These are phyloP conservation scores for Gymnoscopelus microlampas DNA, from an alignment of 2,797 vertebrate genomes.

Conservation along the genomic window DNA sequence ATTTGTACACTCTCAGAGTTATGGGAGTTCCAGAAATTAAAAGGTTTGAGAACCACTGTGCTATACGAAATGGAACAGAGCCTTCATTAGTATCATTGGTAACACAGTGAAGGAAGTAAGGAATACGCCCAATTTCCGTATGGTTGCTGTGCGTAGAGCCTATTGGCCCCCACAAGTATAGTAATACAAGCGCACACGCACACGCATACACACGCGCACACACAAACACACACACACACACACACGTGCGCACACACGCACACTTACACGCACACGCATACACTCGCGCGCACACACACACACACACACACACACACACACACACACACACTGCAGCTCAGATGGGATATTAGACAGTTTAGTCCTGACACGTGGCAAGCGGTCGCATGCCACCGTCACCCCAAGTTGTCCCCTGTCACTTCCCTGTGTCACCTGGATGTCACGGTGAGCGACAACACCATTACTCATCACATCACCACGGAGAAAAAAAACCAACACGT, in stretches of 20 bases:
- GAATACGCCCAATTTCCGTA: too few species aligned
- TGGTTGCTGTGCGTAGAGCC: too few species aligned
- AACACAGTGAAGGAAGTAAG: too few species aligned
- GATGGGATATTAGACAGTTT: conserved; percentile 62
- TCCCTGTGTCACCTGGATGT: conserved; percentile 66
- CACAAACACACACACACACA: conserved; percentile 70
- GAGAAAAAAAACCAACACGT: conserved; percentile 57
- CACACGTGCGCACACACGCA: conserved; percentile 78
- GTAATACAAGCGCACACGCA: conserved; percentile 80
- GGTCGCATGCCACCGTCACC: conserved; percentile 51
- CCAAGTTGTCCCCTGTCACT: conserved; percentile 56
- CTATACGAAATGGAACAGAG: too few species aligned
- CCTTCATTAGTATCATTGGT: too few species aligned
- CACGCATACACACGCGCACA: conserved; percentile 76
- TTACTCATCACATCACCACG: conserved; percentile 76
- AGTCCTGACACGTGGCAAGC: conserved; percentile 65
- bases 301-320: conserved; percentile 43
- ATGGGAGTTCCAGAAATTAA: too few species aligned
- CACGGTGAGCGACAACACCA: conserved; percentile 69
- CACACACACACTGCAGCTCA: conserved; percentile 67
- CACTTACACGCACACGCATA: conserved; percentile 37
- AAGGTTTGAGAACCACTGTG: too few species aligned
- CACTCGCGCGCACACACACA: conserved; percentile 52
- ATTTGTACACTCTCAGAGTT: too few species aligned
- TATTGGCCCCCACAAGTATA: conserved; percentile 57